A percentile compares a stretch with the other conserved stretches of the same genome.
These are phyloP conservation scores for Brachylomia viminalis DNA, from an alignment of 2,888 invertebrate genomes.

Conservation along the genomic window DNA sequence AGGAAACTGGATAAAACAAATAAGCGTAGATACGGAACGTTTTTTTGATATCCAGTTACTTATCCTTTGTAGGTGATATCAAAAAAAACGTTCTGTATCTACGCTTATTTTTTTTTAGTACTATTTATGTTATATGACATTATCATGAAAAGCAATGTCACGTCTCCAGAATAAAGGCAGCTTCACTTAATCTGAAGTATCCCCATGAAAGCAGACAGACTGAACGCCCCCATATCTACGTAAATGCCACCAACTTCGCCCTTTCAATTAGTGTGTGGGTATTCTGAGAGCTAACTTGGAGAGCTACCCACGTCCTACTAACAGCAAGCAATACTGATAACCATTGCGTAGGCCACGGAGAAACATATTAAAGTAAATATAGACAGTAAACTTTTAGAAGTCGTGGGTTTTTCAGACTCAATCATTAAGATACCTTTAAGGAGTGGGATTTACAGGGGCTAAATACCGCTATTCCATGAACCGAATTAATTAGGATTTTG, in stretches of 20 bases:
- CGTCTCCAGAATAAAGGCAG: constrained; percentile 37
- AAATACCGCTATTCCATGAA: constrained; percentile 1
- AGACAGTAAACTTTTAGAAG: constrained; percentile 54
- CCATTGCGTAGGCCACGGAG: constrained; percentile 56
- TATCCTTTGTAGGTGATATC: constrained; percentile 1
- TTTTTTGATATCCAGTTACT: constrained; percentile 31
- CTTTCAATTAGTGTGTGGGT: constrained; percentile 78
- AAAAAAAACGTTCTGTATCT: too few relatives aligned
- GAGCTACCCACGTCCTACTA: constrained; percentile 69
- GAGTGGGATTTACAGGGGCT: constrained; percentile 31
- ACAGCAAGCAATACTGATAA: constrained; percentile 69
- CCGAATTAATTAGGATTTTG: background rate
- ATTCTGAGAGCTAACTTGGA: constrained; percentile 70
- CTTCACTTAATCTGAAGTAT: constrained; percentile 47
- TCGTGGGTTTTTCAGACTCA: constrained; percentile 49
- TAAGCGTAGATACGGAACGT: constrained; percentile 3
- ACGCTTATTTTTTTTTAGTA: too few relatives aligned
- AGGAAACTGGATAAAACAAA: constrained; percentile 45
- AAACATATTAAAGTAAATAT: constrained; percentile 72
- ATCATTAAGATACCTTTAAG: constrained; percentile 12
- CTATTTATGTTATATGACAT: constrained; percentile 12
- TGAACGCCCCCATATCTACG: constrained; percentile 76
- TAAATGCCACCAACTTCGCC: constrained; percentile 80
- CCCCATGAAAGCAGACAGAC: constrained; percentile 71
- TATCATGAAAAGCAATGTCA: constrained; percentile 20